These are phyloP conservation scores for Leptocoma aspasia DNA, from an alignment of 2,113 vertebrate genomes.

Conservation along the genomic window DNA sequence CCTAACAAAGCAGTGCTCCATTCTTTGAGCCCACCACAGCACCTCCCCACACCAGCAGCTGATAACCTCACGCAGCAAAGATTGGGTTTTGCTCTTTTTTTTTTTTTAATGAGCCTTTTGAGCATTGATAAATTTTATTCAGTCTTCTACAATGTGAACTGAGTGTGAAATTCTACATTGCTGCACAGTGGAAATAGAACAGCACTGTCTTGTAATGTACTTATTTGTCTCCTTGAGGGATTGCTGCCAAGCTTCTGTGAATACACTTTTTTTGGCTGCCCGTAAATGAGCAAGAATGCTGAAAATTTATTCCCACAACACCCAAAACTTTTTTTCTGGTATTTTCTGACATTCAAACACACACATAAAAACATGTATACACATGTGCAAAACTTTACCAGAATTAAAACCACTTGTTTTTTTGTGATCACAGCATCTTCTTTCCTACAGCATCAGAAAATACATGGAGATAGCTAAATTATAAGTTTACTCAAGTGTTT, in stretches of 20 bases:
- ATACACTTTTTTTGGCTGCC: conserved; percentile 11
- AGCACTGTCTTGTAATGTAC: conserved; percentile 27
- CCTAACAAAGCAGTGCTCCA: not conserved
- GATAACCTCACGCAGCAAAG: fast-evolving
- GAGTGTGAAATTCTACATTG: not conserved
- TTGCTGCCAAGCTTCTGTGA: conserved; percentile 51
- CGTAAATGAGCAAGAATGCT: conserved; percentile 48
- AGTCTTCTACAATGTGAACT: not conserved
- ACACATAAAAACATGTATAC: not conserved
- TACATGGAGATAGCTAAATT: not conserved
- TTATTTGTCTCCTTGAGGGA: conserved; percentile 30
- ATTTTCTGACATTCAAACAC: not conserved
- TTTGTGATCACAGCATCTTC: not conserved
- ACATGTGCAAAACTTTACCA: not conserved
- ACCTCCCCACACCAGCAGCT: not conserved
- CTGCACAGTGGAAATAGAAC: not conserved
- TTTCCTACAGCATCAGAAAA: not conserved
- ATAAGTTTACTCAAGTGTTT: not conserved
- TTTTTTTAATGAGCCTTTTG: not conserved
- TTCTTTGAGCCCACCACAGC: not conserved
- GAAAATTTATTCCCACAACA: conserved; percentile 52
- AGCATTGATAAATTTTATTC: conserved; percentile 18
- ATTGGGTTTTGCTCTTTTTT: not conserved
- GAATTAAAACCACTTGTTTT: not conserved
- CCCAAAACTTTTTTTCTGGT: not conserved